These are phyloP conservation scores for Champsocephalus gunnari DNA, from an alignment of 2,797 vertebrate genomes.

Conservation along the genomic window DNA sequence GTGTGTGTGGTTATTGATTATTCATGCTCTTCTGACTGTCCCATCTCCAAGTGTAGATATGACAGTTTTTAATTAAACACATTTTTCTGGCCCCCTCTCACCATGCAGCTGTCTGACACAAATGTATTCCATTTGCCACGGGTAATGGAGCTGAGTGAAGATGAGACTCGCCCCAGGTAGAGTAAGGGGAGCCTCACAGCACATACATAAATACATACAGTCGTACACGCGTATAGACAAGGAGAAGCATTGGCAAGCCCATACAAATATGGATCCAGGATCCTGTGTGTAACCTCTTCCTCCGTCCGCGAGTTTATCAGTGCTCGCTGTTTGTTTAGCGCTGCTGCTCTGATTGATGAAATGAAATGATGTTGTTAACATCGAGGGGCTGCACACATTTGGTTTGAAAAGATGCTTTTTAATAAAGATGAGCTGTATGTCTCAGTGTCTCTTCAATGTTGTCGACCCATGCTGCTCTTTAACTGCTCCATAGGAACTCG, in stretches of 20 bases:
- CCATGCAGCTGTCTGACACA: conserved; percentile 76
- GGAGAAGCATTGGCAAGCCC: conserved; percentile 32
- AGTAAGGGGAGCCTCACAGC: conserved; percentile 40
- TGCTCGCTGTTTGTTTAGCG: conserved; percentile 51
- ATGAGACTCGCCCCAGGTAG: conserved; percentile 69
- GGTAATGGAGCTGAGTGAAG: conserved; percentile 80
- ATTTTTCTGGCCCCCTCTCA: conserved; percentile 83
- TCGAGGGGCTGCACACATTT: conserved; percentile 29
- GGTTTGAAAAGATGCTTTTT: conserved; percentile 36
- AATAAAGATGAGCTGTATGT: conserved; percentile 17
- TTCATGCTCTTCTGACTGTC: conserved; percentile 73
- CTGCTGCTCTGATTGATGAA: conserved; percentile 50
- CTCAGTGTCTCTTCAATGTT: conserved; percentile 4
- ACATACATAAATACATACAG: conserved; percentile 49
- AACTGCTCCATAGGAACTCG: neutral
- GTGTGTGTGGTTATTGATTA: conserved; percentile 79
- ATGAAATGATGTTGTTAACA: conserved; percentile 45
- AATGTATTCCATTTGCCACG: conserved; percentile 83
- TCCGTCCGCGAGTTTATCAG: conserved; percentile 37
- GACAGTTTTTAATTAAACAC: conserved; percentile 89
- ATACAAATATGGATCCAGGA: conserved; percentile 42
- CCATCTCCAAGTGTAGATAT: conserved; percentile 84
- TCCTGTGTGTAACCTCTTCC: neutral
- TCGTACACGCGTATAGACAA: conserved; percentile 36
- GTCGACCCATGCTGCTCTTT: neutral